A percentile compares a stretch with the other conserved stretches of the same genome.
phyloP scores from a whole-genome alignment of 1,140 invertebrate species.

The Temnothorax curvispinosus region DNA sequence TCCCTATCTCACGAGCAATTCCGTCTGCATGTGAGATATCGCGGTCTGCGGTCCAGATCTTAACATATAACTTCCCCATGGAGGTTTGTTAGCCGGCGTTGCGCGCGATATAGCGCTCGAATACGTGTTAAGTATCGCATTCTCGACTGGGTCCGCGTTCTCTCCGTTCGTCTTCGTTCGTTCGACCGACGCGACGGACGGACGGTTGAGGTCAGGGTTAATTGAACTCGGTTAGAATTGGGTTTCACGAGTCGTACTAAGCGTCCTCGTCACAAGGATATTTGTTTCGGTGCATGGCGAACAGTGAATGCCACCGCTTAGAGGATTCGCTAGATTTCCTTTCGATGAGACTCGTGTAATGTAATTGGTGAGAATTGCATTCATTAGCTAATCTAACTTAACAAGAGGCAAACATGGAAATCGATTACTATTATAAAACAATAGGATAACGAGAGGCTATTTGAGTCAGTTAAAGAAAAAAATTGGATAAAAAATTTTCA shows the following conservation, averaged over 20 bases:
- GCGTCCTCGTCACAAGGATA: conserved; percentile 36
- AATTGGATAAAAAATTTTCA: too few species aligned
- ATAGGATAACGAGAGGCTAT: too few species aligned
- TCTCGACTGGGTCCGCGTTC: neutral
- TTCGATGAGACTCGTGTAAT: conserved; percentile 18
- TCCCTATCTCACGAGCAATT: neutral
- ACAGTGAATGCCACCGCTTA: neutral
- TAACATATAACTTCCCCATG: conserved; percentile 27
- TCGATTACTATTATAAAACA: neutral
- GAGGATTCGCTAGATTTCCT: neutral
- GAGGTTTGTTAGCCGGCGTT: neutral
- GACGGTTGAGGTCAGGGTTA: conserved; percentile 60
- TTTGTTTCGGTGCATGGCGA: conserved; percentile 50
- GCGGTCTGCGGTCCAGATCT: conserved; percentile 55
- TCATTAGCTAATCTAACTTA: neutral
- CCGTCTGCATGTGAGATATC: conserved; percentile 49
- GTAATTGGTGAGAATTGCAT: neutral
- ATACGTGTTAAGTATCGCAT: conserved; percentile 35
- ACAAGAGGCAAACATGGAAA: neutral
- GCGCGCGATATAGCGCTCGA: conserved; percentile 23
- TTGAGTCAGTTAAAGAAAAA: too few species aligned
- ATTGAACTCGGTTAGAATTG: conserved; percentile 52
- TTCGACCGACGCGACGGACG: neutral
- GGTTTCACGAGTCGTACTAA: conserved; percentile 20
- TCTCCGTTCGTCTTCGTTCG: neutral